Evolutionary conservation across 2,113 vertebrate genomes (phyloP).

Genomic region (Actenoides lindsayi): DNA sequence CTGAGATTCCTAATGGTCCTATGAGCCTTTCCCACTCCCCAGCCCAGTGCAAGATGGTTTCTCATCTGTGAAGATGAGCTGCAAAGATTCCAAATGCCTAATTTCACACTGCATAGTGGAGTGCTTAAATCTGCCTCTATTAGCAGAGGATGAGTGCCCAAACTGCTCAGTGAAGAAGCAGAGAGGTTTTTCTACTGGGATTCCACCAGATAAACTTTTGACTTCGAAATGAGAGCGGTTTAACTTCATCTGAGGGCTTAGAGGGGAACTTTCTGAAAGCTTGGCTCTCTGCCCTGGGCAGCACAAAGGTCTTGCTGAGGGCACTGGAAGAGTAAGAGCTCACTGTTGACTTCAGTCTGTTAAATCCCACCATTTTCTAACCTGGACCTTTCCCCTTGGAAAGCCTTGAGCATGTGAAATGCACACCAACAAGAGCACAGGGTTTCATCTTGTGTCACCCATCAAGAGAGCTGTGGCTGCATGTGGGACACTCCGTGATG

Average conservation of each 20-base stretch:
- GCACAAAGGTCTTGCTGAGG: neutral
- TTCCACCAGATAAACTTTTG: neutral
- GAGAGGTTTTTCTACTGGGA: neutral
- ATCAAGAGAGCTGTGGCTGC: neutral
- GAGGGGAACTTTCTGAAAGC: neutral
- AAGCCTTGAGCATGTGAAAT: neutral
- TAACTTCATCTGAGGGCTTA: neutral
- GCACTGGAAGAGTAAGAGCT: neutral
- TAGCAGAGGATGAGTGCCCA: neutral
- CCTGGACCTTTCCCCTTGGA: no score
- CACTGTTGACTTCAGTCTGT: neutral
- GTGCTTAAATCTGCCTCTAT: neutral
- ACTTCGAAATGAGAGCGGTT: neutral
- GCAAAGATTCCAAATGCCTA: neutral
- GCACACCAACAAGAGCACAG: neutral
- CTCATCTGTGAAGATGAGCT: neutral
- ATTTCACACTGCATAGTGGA: neutral
- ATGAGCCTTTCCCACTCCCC: neutral
- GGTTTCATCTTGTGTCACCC: neutral
- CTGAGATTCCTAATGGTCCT: neutral
- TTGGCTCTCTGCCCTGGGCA: neutral
- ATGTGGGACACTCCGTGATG: neutral
- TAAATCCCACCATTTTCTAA: fast-evolving
- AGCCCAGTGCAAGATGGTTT: neutral
- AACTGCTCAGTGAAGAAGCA: neutral